Conservation (phyloP, 1,140 invertebrate genomes). For the Neomicropteryx cornuta region DNA sequence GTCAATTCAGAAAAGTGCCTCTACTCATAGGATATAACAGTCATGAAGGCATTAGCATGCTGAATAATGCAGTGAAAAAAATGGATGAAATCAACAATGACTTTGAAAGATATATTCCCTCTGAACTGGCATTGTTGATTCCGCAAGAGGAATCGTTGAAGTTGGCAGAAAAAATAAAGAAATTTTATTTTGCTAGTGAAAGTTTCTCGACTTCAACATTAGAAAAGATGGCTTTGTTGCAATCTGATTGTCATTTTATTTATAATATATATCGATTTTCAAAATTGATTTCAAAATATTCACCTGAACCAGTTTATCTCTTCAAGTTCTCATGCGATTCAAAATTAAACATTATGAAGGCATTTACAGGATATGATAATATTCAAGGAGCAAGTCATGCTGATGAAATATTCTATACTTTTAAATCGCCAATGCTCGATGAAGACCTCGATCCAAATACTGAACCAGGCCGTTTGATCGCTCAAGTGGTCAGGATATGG, state of each 20-base stretch:
- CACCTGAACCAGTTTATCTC: conserved; percentile 27
- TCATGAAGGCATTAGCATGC: conserved; percentile 33
- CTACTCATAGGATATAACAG: conserved; percentile 44
- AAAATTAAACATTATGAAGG: conserved; percentile 29
- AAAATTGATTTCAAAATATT: conserved; percentile 17
- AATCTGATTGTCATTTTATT: conserved; percentile 25
- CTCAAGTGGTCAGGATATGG: conserved; percentile 49
- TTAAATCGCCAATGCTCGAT: conserved; percentile 33
- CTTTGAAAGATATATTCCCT: conserved; percentile 11
- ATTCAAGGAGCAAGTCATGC: conserved; percentile 44
- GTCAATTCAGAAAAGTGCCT: conserved; percentile 41
- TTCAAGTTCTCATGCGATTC: conserved; percentile 37
- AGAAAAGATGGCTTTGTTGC: conserved; percentile 23
- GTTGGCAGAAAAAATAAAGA: conserved; percentile 24
- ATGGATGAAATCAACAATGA: conserved; percentile 17
- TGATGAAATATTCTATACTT: conserved; percentile 54
- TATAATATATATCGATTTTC: conserved; percentile 26
- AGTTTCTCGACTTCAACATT: conserved; percentile 15
- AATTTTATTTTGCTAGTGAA: conserved; percentile 37
- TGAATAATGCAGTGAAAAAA: conserved; percentile 17
- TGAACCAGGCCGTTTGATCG: conserved; percentile 20
- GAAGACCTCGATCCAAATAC: conserved; percentile 24
- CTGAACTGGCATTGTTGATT: conserved; percentile 16
- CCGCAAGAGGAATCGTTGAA: conserved; percentile 16
- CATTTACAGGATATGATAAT: conserved; percentile 11